Evolutionary conservation across 2,797 vertebrate genomes (phyloP), one percentile per base, ranked within the genome.

Genomic region (Oreonectes daqikongensis): DNA sequence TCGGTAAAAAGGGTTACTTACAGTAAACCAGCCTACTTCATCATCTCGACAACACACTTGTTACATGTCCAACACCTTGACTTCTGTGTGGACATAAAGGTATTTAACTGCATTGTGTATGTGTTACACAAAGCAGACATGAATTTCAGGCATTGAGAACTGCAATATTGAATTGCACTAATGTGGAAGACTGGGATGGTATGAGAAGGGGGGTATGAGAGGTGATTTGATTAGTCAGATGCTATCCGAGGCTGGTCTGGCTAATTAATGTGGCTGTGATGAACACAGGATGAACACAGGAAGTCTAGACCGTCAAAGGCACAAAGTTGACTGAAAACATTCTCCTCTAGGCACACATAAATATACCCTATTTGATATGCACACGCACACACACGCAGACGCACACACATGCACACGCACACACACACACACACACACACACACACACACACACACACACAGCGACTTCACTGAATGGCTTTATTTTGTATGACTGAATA

Each of bases 141-240:
- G 8, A 30, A 30, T 18, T 32, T 30, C 28, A 60, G 17, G 57
- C 28, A 17, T 15, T 32, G 17, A 60, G 28, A 30, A n/a, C 6
- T 60, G 57, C 17, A 32, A 79, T 88, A 92, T 91, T 90, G 80
- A 90, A 91, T 92, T 90, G 69, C 82, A 20, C 24, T 32, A 30
- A 55, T 53, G 65, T 48, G 35, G 20, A 35, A 18, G 26, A 57
- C 28, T 38, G 11, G 24, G 32, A 28, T 57, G 60, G 46, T 26
- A 46, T 18, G 3, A n/a, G 7, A 84, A 80, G 78, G 84, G 79
- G 84, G 86, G 83, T 82, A 84, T 85, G 82, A 87, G 86, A 88
- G 83, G 71, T 89, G 90, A 92, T 87, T 80, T 86, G 82, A 88
- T 92, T 91, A 92, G 83, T 84, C 81, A 83, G 86, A 90, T 84